Conservation (phyloP, 1,140 invertebrate species). For the Ceratoteleas bidentatus region DNA sequence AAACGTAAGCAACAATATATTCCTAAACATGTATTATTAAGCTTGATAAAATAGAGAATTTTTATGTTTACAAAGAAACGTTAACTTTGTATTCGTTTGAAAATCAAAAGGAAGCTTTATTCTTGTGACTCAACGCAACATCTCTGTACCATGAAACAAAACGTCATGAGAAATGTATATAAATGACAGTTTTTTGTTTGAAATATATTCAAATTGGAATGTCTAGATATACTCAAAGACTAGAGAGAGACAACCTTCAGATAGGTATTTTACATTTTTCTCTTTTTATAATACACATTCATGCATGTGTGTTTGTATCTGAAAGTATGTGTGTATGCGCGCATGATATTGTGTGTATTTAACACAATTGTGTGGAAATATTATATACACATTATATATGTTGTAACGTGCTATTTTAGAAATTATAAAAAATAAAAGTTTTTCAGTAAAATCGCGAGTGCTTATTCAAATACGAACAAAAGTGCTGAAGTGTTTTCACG, state of each 20-base stretch:
- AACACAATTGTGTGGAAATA: slow-evolving; percentile 58
- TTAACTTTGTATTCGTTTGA: slow-evolving; percentile 60
- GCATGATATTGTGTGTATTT: slow-evolving; percentile 64
- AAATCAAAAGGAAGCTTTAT: slow-evolving; percentile 58
- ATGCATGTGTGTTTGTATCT: slow-evolving; percentile 65
- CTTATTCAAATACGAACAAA: not conserved
- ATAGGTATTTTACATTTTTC: slow-evolving; percentile 66
- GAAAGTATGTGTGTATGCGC: slow-evolving; percentile 62
- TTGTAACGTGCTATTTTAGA: slow-evolving; percentile 63
- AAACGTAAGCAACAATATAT: slow-evolving; percentile 60
- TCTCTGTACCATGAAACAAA: slow-evolving; percentile 64
- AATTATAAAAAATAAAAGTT: slow-evolving; percentile 60
- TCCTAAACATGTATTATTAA: slow-evolving; percentile 61
- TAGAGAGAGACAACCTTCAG: slow-evolving; percentile 53
- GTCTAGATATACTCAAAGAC: slow-evolving; percentile 58
- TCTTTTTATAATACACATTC: slow-evolving; percentile 63
- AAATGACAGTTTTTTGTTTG: slow-evolving; percentile 72
- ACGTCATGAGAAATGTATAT: slow-evolving; percentile 76
- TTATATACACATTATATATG: slow-evolving; percentile 64
- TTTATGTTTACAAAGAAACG: slow-evolving; percentile 63
- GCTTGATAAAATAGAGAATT: slow-evolving; percentile 63
- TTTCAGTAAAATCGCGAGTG: slow-evolving; percentile 37
- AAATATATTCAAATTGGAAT: slow-evolving; percentile 71
- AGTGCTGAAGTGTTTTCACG: not conserved
- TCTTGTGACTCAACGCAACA: slow-evolving; percentile 52